Evolutionary conservation across 1,140 invertebrate genomes (phyloP).

Genomic region (Phthorimaea operculella): DNA sequence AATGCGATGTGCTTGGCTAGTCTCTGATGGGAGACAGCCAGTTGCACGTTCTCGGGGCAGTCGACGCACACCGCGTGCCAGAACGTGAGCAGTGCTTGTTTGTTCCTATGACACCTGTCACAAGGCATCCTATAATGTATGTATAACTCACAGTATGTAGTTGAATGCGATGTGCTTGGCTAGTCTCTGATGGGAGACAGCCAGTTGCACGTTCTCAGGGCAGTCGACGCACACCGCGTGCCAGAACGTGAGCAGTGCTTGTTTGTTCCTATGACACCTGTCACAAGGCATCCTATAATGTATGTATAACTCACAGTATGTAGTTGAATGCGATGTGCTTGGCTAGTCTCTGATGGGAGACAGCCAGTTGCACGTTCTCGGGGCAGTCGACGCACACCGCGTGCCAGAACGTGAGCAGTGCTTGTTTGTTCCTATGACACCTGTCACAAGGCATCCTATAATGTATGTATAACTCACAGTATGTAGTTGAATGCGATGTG

Average conservation of each 20-base stretch:
- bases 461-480: too few species aligned
- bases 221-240: conserved; percentile 92
- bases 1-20: conserved; percentile 95
- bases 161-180: conserved; percentile 96
- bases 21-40: conserved; percentile 84
- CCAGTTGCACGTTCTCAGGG: conserved; percentile 89
- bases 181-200: conserved; percentile 84
- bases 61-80: conserved; percentile 93
- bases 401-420: conserved; percentile 92
- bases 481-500: conserved; percentile 96
- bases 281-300: too few species aligned
- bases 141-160: conserved; percentile 95
- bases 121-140: too few species aligned
- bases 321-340: conserved; percentile 98
- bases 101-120: too few species aligned
- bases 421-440: conserved; percentile 98
- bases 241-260: conserved; percentile 92
- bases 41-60: conserved; percentile 91
- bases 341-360: conserved; percentile 83
- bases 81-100: conserved; percentile 90
- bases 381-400: conserved; percentile 91
- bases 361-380: conserved; percentile 89
- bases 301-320: conserved; percentile 94
- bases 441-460: too few species aligned
- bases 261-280: too few species aligned